phyloP scores from a whole-genome alignment of 2,797 vertebrate genomes.

The Smutsia temminckii region DNA sequence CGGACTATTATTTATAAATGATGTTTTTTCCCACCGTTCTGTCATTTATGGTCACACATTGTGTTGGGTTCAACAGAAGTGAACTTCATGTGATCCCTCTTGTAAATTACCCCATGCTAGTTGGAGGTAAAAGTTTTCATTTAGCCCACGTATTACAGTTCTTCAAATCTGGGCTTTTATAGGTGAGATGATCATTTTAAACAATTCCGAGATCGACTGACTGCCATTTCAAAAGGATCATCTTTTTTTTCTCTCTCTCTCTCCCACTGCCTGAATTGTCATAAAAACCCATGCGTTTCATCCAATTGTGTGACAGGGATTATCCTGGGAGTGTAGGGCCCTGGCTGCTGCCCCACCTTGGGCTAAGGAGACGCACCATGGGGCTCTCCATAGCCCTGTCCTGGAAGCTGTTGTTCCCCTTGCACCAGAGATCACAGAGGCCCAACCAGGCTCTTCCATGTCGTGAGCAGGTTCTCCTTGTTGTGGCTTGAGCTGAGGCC shows the following conservation, averaged over 20 bases:
- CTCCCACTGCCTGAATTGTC: background rate
- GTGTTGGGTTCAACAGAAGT: background rate
- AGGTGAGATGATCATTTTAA: slow-evolving; percentile 1
- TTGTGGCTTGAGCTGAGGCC: background rate
- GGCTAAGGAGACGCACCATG: background rate
- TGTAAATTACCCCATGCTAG: background rate
- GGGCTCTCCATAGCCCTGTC: background rate
- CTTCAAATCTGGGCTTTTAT: background rate
- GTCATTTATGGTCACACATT: background rate
- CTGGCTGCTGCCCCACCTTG: no score
- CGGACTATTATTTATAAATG: background rate
- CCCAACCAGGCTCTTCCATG: background rate
- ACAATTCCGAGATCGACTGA: background rate
- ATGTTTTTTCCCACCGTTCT: background rate
- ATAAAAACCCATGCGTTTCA: background rate
- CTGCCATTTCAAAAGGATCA: background rate
- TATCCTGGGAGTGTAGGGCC: background rate
- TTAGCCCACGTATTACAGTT: background rate
- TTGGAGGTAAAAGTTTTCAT: slow-evolving; percentile 14
- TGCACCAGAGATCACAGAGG: background rate
- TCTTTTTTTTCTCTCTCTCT: background rate
- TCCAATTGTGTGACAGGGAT: background rate
- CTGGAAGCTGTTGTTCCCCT: background rate
- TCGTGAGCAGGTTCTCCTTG: background rate
- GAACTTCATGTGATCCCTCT: background rate